Percentiles rank a stretch among this genome's conserved stretches.
These are phyloP conservation scores for Drosophila insularis DNA, from an alignment of 1,140 invertebrate genomes.

Conservation along the genomic window DNA sequence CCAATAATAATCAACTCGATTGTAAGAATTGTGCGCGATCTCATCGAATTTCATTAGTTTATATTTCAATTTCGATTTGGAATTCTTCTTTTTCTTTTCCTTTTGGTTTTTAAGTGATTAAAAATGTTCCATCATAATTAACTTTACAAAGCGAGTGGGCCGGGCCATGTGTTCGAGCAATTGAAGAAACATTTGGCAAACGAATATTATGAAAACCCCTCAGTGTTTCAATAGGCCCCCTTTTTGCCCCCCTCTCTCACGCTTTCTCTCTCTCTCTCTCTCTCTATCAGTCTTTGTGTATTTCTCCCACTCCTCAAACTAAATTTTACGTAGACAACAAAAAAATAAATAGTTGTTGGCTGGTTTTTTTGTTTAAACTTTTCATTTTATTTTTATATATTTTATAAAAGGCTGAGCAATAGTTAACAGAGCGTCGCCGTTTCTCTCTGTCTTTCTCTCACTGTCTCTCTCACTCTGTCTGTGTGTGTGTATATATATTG, in stretches of 20 bases:
- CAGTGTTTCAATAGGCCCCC: constrained; percentile 45
- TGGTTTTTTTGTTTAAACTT: constrained; percentile 31
- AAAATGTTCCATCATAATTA: constrained; percentile 66
- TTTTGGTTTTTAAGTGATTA: constrained; percentile 5
- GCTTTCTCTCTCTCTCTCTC: neutral
- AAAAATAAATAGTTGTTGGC: constrained; percentile 1
- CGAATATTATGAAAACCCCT: constrained; percentile 15
- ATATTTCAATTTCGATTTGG: constrained; percentile 27
- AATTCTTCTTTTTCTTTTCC: neutral
- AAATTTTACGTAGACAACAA: constrained; percentile 13
- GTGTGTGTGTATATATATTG: constrained; percentile 28
- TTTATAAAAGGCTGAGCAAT: constrained; percentile 17
- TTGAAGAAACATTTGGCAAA: constrained; percentile 35
- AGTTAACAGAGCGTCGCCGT: constrained; percentile 1
- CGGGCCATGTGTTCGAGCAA: constrained; percentile 69
- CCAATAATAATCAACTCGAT: neutral
- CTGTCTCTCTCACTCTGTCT: neutral
- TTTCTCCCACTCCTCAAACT: neutral
- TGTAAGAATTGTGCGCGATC: constrained; percentile 6
- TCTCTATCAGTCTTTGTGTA: neutral
- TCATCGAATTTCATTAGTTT: too few species aligned
- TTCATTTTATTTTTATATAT: constrained; percentile 61
- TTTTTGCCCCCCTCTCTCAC: constrained; percentile 2
- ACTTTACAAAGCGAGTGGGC: constrained; percentile 72
- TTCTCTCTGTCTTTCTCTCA: neutral